phyloP scores from a whole-genome alignment of 2,113 vertebrate species.

The Ageneiosus marmoratus region DNA sequence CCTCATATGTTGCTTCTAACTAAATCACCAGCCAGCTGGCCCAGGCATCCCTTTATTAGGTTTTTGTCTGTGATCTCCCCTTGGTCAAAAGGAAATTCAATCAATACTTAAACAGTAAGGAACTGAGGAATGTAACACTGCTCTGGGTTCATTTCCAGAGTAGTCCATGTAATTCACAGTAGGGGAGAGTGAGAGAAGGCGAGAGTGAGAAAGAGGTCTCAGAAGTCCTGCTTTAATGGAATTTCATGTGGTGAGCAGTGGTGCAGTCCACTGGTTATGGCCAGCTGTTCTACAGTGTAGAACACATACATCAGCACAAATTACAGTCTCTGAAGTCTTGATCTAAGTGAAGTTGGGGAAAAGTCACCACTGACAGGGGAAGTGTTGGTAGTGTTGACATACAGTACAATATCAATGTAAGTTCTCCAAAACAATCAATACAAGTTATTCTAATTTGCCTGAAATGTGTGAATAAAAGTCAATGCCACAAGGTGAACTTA shows the following conservation, averaged over 20 bases:
- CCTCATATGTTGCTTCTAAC: conserved; percentile 48
- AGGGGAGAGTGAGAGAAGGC: conserved; percentile 41
- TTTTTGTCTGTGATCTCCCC: conserved; percentile 26
- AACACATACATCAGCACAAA: conserved; percentile 8
- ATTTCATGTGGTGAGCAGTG: conserved; percentile 39
- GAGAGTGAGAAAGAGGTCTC: conserved; percentile 30
- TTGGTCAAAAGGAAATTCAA: conserved; percentile 53
- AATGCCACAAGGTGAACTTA: not conserved
- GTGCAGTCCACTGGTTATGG: conserved; percentile 27
- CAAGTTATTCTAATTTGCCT: not conserved
- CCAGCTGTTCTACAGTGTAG: conserved; percentile 7
- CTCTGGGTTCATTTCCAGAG: conserved; percentile 34
- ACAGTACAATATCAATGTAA: not conserved
- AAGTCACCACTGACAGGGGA: not conserved
- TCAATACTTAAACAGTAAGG: conserved; percentile 46
- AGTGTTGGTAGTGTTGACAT: not conserved
- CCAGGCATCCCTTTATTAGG: conserved; percentile 33
- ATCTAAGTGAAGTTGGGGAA: conserved; percentile 16
- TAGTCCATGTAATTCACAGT: conserved; percentile 16
- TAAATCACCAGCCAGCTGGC: conserved; percentile 42
- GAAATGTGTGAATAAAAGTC: not conserved
- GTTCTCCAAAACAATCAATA: not conserved
- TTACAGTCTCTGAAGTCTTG: conserved; percentile 27
- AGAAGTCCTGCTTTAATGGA: conserved; percentile 33
- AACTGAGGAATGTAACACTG: conserved; percentile 33